A percentile compares a stretch with the other conserved stretches of the same genome.
These are phyloP conservation scores for Cyprinus carpio DNA, from an alignment of 2,113 vertebrate species.

Conservation along the genomic window DNA sequence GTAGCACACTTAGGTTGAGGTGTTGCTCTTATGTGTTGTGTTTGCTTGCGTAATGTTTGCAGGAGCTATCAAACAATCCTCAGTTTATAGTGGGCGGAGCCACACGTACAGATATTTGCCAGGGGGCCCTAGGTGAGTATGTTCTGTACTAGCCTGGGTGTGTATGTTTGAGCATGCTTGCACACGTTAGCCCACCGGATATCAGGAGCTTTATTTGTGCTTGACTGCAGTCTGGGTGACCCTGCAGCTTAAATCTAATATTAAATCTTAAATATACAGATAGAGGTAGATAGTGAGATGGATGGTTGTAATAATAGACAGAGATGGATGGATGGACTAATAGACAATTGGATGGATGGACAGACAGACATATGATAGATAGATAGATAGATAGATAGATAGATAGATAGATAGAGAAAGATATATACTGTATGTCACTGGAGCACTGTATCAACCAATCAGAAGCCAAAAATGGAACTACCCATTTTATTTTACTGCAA, in stretches of 20 bases:
- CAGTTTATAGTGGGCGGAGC: slow-evolving; percentile 79
- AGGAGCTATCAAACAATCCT: slow-evolving; percentile 77
- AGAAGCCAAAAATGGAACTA: background rate
- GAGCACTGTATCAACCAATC: background rate
- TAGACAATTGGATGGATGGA: too few relatives aligned
- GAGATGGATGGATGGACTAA: background rate
- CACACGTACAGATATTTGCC: slow-evolving; percentile 80
- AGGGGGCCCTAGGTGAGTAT: slow-evolving; percentile 79
- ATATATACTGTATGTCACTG: too few relatives aligned
- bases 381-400: too few relatives aligned
- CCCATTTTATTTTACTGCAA: background rate
- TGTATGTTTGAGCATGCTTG: slow-evolving; percentile 21
- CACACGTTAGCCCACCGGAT: background rate
- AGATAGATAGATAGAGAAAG: background rate
- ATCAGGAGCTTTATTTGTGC: background rate
- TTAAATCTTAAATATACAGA: background rate
- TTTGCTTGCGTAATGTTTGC: background rate
- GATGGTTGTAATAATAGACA: too few relatives aligned
- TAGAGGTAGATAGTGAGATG: background rate
- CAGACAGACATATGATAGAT: too few relatives aligned
- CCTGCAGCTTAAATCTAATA: background rate
- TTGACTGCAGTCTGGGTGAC: background rate
- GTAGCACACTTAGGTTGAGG: background rate
- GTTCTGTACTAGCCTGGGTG: background rate
- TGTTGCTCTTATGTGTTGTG: background rate